Percentiles rank a stretch among this genome's conserved stretches.
phyloP scores from a whole-genome alignment of 2,888 invertebrate genomes.

The Elysia crispata region DNA sequence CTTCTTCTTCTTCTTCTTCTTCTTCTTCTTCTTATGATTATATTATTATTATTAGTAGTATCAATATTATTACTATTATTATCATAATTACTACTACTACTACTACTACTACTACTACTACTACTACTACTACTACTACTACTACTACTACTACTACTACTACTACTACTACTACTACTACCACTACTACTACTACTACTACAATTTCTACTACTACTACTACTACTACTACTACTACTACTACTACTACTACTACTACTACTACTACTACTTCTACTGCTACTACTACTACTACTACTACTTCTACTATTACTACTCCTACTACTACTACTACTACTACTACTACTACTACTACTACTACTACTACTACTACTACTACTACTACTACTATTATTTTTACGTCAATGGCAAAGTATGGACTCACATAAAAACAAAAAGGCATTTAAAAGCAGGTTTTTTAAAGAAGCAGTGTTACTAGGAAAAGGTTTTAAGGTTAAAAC shows the following conservation, averaged over 20 bases:
- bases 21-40: too few relatives aligned
- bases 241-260: conserved; percentile 11
- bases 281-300: conserved; percentile 4
- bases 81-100: too few relatives aligned
- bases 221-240: conserved; percentile 21
- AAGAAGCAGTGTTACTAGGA: too few relatives aligned
- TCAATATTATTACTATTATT: too few relatives aligned
- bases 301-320: neutral
- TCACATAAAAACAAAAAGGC: too few relatives aligned
- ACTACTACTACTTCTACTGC: neutral
- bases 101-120: conserved; percentile 18
- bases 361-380: conserved; percentile 13
- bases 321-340: conserved; percentile 19
- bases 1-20: too few relatives aligned
- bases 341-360: conserved; percentile 11
- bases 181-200: conserved; percentile 22
- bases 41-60: too few relatives aligned
- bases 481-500: neutral
- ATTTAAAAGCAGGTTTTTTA: too few relatives aligned
- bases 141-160: conserved; percentile 30
- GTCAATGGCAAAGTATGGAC: too few relatives aligned
- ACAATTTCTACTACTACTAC: conserved; percentile 13
- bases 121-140: conserved; percentile 26
- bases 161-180: conserved; percentile 23
- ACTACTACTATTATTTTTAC: neutral